These are phyloP conservation scores for Aphidius gifuensis DNA, from an alignment of 1,140 invertebrate genomes.

Conservation along the genomic window DNA sequence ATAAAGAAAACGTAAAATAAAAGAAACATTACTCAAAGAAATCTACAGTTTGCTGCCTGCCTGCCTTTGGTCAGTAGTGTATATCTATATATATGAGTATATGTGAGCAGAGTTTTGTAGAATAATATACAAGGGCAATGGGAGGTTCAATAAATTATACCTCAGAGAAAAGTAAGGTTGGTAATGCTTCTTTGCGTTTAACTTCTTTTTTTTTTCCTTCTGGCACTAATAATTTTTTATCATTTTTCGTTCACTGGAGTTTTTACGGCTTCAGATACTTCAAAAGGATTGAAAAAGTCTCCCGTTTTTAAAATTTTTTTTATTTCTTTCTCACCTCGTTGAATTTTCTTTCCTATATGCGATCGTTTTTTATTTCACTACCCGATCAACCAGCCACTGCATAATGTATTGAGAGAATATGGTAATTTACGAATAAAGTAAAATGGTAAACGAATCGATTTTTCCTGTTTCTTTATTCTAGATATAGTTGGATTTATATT, in stretches of 20 bases:
- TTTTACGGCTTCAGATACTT: not conserved
- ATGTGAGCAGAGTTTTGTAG: not conserved
- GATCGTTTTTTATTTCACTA: too few species aligned
- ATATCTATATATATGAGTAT: not conserved
- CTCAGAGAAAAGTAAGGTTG: constrained; percentile 7
- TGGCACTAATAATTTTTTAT: constrained; percentile 10
- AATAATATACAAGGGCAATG: constrained; percentile 12
- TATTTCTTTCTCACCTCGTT: constrained; percentile 5
- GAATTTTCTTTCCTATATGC: constrained; percentile 11
- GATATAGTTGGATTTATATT: constrained; percentile 3
- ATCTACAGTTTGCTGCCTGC: not conserved
- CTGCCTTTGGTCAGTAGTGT: not conserved
- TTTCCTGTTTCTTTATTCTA: not conserved
- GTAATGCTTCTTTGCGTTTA: constrained; percentile 6
- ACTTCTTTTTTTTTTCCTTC: not conserved
- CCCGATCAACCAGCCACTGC: not conserved
- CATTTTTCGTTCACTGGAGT: not conserved
- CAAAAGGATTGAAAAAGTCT: not conserved
- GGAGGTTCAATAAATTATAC: constrained; percentile 10
- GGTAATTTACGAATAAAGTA: constrained; percentile 8
- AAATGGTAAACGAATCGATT: constrained; percentile 15
- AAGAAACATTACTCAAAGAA: not conserved
- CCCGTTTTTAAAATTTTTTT: not conserved
- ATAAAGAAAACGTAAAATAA: constrained; percentile 1
- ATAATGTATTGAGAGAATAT: constrained; percentile 16